A percentile compares a stretch with the other conserved stretches of the same genome.
Evolutionary conservation across 2,888 invertebrate species (phyloP).

Genomic region (Troilus luridus): DNA sequence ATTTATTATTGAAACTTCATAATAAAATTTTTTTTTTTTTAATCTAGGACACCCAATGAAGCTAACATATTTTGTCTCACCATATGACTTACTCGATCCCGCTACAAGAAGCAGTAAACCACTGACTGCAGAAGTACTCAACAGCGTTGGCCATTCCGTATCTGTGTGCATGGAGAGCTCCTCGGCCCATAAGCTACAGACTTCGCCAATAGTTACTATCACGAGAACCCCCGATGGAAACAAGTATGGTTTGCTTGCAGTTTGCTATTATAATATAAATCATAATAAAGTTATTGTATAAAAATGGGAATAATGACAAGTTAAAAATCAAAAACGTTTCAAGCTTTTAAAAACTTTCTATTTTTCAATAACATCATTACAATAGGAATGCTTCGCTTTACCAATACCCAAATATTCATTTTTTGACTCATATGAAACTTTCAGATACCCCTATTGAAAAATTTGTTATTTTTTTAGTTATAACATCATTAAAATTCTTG

Average conservation of each 20-base stretch:
- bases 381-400: too few species aligned
- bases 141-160: conserved; percentile 86
- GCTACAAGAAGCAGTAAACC: conserved; percentile 81
- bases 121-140: conserved; percentile 77
- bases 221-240: conserved; percentile 81
- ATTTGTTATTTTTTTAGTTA: too few species aligned
- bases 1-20: background rate
- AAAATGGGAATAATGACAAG: too few species aligned
- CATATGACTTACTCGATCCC: conserved; percentile 89
- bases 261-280: background rate
- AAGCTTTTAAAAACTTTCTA: too few species aligned
- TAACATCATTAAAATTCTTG: too few species aligned
- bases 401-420: too few species aligned
- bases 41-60: conserved; percentile 89
- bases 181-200: conserved; percentile 86
- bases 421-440: too few species aligned
- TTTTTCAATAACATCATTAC: too few species aligned
- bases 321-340: too few species aligned
- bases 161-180: conserved; percentile 93
- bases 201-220: conserved; percentile 78
- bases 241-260: conserved; percentile 71
- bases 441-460: too few species aligned
- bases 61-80: conserved; percentile 93
- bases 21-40: background rate
- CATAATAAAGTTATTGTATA: too few species aligned